Conservation (phyloP, 2,888 invertebrate genomes). For the Dasypogon diadema region DNA sequence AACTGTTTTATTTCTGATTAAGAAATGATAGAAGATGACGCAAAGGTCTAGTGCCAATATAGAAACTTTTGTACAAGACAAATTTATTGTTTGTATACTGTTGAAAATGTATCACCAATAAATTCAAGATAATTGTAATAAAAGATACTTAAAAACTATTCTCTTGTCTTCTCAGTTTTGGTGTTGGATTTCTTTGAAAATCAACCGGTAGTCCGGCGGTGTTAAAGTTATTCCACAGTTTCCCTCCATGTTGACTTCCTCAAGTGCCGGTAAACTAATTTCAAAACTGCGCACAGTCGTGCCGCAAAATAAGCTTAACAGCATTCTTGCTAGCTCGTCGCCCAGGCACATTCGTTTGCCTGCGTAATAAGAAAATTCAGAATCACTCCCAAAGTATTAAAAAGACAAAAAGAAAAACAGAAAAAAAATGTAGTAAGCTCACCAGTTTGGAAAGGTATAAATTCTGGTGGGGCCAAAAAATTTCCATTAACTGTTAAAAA, state of each 20-base stretch:
- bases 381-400: slow-evolving; percentile 18
- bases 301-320: slow-evolving; percentile 75
- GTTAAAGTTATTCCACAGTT: slow-evolving; percentile 81
- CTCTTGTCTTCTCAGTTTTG: slow-evolving; percentile 35
- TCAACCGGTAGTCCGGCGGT: slow-evolving; percentile 73
- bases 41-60: slow-evolving; percentile 48
- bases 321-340: slow-evolving; percentile 83
- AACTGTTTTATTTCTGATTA: neutral
- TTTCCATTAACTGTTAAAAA: slow-evolving; percentile 77
- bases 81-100: slow-evolving; percentile 12
- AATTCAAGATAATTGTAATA: slow-evolving; percentile 38
- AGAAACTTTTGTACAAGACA: slow-evolving; percentile 46
- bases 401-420: slow-evolving; percentile 29
- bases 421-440: slow-evolving; percentile 57
- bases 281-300: slow-evolving; percentile 74
- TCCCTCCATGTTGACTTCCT: slow-evolving; percentile 74
- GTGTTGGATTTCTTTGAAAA: slow-evolving; percentile 55
- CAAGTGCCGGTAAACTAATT: slow-evolving; percentile 66
- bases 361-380: slow-evolving; percentile 66
- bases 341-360: slow-evolving; percentile 89
- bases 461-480: slow-evolving; percentile 75
- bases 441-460: slow-evolving; percentile 89
- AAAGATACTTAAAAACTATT: slow-evolving; percentile 49
- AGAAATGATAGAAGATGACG: slow-evolving; percentile 4
- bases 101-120: slow-evolving; percentile 45